phyloP scores from a whole-genome alignment of 2,888 invertebrate genomes.

The Plusia festucae region DNA sequence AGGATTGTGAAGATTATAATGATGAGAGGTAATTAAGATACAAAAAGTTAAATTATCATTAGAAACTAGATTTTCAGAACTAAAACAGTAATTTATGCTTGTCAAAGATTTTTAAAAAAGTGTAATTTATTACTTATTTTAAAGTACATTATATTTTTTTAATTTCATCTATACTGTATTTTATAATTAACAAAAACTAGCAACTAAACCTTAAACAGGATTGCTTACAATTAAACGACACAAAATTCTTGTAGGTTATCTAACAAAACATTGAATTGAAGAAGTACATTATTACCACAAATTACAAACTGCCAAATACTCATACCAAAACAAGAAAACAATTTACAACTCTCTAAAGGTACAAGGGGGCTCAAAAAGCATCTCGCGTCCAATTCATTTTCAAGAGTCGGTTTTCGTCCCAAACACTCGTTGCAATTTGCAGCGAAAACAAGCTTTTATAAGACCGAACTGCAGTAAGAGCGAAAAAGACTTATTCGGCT shows the following conservation, averaged over 20 bases:
- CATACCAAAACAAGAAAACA: not conserved
- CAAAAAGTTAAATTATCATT: not conserved
- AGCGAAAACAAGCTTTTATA: conserved; percentile 71
- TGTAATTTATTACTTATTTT: no score
- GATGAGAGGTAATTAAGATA: not conserved
- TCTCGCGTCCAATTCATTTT: conserved; percentile 47
- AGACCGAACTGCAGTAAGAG: conserved; percentile 64
- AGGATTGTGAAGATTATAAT: not conserved
- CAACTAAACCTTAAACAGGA: no score
- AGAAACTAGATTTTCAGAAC: not conserved
- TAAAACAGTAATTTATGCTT: no score
- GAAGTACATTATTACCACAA: not conserved
- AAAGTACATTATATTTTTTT: no score
- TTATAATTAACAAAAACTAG: no score
- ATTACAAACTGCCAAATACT: not conserved
- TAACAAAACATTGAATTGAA: not conserved
- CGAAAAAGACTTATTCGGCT: conserved; percentile 77
- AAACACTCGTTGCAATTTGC: conserved; percentile 74
- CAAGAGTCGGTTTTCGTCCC: conserved; percentile 60
- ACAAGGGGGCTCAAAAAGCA: conserved; percentile 23
- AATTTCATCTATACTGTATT: no score
- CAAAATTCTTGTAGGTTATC: not conserved
- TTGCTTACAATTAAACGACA: not conserved
- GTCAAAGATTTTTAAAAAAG: no score
- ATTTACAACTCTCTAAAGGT: not conserved